A percentile compares a stretch with the other conserved stretches of the same genome.
Conservation (phyloP, 2,888 invertebrate species). For the Philaethria dido region DNA sequence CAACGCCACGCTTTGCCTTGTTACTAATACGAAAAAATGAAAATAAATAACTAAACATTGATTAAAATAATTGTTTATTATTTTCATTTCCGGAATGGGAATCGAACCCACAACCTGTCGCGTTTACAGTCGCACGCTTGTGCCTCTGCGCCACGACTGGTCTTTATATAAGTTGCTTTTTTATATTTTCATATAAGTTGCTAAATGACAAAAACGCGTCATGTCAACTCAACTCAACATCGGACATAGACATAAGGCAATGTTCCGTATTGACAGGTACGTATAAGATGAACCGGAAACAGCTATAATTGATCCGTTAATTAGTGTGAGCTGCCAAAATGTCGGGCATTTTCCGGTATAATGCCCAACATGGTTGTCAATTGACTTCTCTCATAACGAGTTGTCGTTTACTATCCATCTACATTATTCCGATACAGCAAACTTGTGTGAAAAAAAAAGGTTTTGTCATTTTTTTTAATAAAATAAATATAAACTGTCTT, state of each 20-base stretch:
- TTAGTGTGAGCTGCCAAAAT: slow-evolving; percentile 14
- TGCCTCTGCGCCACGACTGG: no score
- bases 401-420: not conserved
- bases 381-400: slow-evolving; percentile 7
- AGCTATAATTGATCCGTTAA: slow-evolving; percentile 14
- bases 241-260: not conserved
- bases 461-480: not conserved
- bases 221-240: not conserved
- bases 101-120: no score
- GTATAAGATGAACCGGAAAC: slow-evolving; percentile 7
- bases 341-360: slow-evolving; percentile 12
- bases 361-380: slow-evolving; percentile 1
- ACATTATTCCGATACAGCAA: not conserved
- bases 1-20: no score
- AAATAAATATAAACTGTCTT: no score
- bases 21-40: no score
- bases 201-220: slow-evolving; percentile 5
- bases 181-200: no score
- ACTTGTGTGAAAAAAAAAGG: not conserved
- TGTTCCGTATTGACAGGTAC: not conserved
- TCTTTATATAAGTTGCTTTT: no score
- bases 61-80: no score
- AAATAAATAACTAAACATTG: no score
- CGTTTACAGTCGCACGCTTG: no score
- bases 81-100: no score